Evolutionary conservation across 2,888 invertebrate species (phyloP), one percentile per base, ranked within the genome.

Genomic region (Tyria jacobaeae): DNA sequence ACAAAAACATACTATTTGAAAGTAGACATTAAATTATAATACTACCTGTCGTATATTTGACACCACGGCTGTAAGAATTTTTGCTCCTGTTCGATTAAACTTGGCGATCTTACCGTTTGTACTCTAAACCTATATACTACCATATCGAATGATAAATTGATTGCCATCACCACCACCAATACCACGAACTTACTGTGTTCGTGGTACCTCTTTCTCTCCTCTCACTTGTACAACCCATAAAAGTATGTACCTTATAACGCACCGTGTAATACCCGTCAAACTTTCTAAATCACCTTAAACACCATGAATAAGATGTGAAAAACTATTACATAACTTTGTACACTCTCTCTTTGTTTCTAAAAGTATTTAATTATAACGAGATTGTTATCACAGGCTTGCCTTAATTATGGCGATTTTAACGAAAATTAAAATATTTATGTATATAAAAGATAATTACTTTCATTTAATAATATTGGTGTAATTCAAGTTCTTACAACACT

Each of bases 251-350:
- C 60, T 57, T 66, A 63, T 59, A 62, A 62, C 52, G 59, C 48
- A 48, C 59, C 49, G n/a, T 62, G 25, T 59, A 69, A 62, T 51
- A 59, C 24, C 39, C 57, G 57, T 64, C 52, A 66, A 69, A 73
- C 74, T 76, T 74, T 74, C 77, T 70, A 70, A 66, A 49, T 27
- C 48, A 15, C 48, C 57, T 62, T 59, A 62, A 67, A 62, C 61
- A 50, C 56, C 64, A 59, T 66, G 53, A 60, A 62, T 57, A 55
- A 65, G 15, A 55, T 27, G 41, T 47, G 50, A 57, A 25, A 34
- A 48, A 64, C 52, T 34, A 63, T 73, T 67, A 66, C 57, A 64
- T 57, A 64, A 72, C 53, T 47, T 58, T 52, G 41, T 31, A 47
- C 57, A 72, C 72, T 72, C 67, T 70, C 70, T 66, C 76, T 55